Conservation (phyloP, 2,113 vertebrate species). For the Callipepla squamata region DNA sequence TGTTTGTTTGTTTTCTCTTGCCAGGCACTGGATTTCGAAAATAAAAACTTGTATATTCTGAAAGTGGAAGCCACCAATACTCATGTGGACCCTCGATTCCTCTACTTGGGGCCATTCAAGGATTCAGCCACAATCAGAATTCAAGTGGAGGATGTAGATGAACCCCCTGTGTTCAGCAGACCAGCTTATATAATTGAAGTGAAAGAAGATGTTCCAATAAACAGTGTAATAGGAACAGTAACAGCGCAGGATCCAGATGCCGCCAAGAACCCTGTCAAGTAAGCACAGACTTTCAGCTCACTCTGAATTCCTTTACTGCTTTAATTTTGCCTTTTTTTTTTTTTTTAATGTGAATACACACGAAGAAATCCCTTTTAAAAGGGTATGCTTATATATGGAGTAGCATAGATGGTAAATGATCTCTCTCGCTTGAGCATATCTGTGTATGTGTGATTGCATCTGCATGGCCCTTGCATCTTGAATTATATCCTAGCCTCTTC, state of each 20-base stretch:
- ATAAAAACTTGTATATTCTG: constrained; percentile 86
- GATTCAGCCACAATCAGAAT: constrained; percentile 89
- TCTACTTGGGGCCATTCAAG: constrained; percentile 88
- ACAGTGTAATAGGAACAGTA: constrained; percentile 84
- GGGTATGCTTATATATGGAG: not conserved
- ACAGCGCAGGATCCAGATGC: constrained; percentile 90
- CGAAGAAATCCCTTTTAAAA: not conserved
- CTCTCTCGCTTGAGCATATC: not conserved
- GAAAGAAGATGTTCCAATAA: constrained; percentile 85
- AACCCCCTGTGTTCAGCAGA: constrained; percentile 90
- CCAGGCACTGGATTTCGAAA: constrained; percentile 92
- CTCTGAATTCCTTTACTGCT: not conserved
- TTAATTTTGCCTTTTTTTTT: not conserved
- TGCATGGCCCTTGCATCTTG: not conserved
- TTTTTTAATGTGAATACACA: not conserved
- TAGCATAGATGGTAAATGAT: not conserved
- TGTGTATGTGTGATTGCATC: not conserved
- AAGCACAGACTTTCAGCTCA: constrained; percentile 63
- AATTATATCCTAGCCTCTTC: not conserved
- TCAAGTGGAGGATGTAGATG: constrained; percentile 90
- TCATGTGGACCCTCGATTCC: constrained; percentile 86
- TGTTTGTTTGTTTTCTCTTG: not conserved
- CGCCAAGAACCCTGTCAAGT: constrained; percentile 89
- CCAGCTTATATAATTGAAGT: constrained; percentile 89
- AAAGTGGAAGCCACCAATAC: constrained; percentile 92